phyloP scores from a whole-genome alignment of 2,888 invertebrate genomes.

The Eulithis prunata region DNA sequence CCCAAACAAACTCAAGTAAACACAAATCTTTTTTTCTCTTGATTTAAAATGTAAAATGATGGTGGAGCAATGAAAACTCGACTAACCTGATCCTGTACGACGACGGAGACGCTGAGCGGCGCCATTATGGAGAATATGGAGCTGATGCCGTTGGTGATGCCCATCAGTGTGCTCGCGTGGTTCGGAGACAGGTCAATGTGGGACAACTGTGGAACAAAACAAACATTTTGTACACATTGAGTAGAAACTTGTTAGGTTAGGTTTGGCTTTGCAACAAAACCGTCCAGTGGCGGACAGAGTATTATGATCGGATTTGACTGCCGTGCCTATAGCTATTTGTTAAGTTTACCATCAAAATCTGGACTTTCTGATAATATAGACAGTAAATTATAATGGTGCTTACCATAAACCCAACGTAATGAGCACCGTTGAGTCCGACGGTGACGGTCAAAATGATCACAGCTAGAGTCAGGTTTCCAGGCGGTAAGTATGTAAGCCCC shows the following conservation, averaged over 20 bases:
- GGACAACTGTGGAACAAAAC: constrained; percentile 81
- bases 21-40: too few relatives aligned
- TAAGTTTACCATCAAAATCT: too few relatives aligned
- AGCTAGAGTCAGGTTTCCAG: constrained; percentile 83
- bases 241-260: too few relatives aligned
- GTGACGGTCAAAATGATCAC: constrained; percentile 88
- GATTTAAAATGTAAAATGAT: too few relatives aligned
- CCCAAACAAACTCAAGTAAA: too few relatives aligned
- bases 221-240: background rate
- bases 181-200: constrained; percentile 94
- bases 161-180: constrained; percentile 93
- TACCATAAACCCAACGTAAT: constrained; percentile 90
- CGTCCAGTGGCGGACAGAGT: too few relatives aligned
- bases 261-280: too few relatives aligned
- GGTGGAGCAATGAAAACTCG: background rate
- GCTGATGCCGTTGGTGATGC: constrained; percentile 92
- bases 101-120: constrained; percentile 88
- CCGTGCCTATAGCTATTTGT: too few relatives aligned
- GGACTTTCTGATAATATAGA: too few relatives aligned
- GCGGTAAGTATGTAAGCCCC: constrained; percentile 83
- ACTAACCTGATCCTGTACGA: constrained; percentile 86
- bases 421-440: constrained; percentile 90
- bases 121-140: constrained; percentile 92
- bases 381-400: constrained; percentile 26
- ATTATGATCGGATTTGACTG: too few relatives aligned